Conservation (phyloP, 30 jellyfish, hydroid and myxozoan species). For the Hydractinia symbiolongicarpus region DNA sequence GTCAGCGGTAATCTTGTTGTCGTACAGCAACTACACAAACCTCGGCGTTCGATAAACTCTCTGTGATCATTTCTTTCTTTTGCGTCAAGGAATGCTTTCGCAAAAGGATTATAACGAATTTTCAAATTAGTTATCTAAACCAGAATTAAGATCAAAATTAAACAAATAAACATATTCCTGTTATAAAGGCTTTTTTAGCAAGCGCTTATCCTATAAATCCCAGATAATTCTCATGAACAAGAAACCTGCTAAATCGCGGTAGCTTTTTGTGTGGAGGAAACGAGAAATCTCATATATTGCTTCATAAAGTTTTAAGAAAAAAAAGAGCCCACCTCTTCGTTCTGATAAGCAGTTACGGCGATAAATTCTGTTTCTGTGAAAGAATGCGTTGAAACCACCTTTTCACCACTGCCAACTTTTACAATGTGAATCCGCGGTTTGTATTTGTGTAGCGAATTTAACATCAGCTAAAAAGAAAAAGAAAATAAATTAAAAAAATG, state of each 20-base stretch:
- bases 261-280: too few relatives aligned
- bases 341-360: conserved; percentile 99
- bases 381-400: conserved; percentile 73
- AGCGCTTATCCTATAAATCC: too few relatives aligned
- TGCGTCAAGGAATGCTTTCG: conserved; percentile 97
- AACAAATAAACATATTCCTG: too few relatives aligned
- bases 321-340: conserved; percentile 76
- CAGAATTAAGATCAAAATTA: background rate
- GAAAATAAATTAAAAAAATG: background rate
- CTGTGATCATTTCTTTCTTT: conserved; percentile 54
- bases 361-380: conserved; percentile 92
- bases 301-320: too few relatives aligned
- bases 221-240: too few relatives aligned
- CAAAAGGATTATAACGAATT: conserved; percentile 92
- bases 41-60: conserved; percentile 25
- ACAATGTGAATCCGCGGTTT: conserved; percentile 90
- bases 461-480: conserved; percentile 59
- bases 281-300: too few relatives aligned
- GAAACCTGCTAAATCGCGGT: too few relatives aligned
- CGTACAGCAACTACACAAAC: conserved; percentile 28
- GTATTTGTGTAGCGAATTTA: conserved; percentile 90
- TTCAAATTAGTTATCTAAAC: conserved; percentile 83
- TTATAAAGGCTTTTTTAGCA: too few relatives aligned
- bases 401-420: conserved; percentile 82
- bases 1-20: background rate